Evolutionary conservation across 2,888 invertebrate genomes (phyloP).

Genomic region (Sturmia bella): DNA sequence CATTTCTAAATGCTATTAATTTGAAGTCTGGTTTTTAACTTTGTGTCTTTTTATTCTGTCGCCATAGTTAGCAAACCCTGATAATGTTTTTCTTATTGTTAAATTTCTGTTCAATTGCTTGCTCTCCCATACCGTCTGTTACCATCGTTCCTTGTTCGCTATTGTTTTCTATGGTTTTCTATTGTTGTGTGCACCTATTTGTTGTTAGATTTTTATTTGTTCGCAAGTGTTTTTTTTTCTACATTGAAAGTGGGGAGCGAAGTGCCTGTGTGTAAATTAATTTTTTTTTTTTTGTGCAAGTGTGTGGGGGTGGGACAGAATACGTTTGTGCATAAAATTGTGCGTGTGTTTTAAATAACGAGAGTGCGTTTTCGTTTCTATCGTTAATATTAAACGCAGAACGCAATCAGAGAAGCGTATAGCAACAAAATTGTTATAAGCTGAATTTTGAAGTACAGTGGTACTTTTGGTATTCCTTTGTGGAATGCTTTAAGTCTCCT

Average conservation of each 20-base stretch:
- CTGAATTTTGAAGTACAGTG: conserved; percentile 27
- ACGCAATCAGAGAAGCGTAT: conserved; percentile 16
- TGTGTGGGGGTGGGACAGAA: not conserved
- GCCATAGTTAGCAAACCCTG: conserved; percentile 52
- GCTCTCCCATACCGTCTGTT: conserved; percentile 34
- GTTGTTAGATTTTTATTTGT: not conserved
- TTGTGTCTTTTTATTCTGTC: conserved; percentile 38
- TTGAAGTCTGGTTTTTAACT: not conserved
- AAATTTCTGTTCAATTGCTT: conserved; percentile 39
- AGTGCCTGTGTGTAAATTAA: not conserved
- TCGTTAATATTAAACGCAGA: conserved; percentile 21
- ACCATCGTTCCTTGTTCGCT: conserved; percentile 8
- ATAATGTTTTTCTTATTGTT: conserved; percentile 30
- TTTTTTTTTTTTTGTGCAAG: not conserved
- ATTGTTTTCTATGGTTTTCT: not conserved
- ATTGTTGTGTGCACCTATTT: not conserved
- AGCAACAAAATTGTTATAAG: not conserved
- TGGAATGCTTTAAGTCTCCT: too few species aligned
- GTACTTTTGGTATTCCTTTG: not conserved
- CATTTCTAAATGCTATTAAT: not conserved
- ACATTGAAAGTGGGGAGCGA: not conserved
- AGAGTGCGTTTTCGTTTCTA: conserved; percentile 45
- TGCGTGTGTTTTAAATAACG: conserved; percentile 22
- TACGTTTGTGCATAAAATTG: conserved; percentile 4
- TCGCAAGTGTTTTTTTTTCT: conserved; percentile 12